Evolutionary conservation across 2,888 invertebrate species (phyloP).

Genomic region (Cryptophagus acutangulus): DNA sequence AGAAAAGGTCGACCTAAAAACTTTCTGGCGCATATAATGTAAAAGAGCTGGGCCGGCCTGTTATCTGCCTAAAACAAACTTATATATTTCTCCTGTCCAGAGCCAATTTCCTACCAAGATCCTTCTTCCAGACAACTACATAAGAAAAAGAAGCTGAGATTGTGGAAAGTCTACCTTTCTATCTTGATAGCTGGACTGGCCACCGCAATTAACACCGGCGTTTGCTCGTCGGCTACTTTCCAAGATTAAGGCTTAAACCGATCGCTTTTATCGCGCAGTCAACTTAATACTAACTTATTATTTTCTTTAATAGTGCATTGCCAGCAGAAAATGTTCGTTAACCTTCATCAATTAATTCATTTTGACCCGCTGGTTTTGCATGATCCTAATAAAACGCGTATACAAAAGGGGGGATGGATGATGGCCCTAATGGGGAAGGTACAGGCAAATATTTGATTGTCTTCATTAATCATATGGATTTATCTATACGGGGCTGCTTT

Average conservation of each 20-base stretch:
- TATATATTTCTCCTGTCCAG: slow-evolving; percentile 40
- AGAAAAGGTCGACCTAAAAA: slow-evolving; percentile 32
- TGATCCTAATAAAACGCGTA: too few species aligned
- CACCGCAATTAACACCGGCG: slow-evolving; percentile 41
- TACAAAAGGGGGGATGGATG: too few species aligned
- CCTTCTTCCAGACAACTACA: slow-evolving; percentile 32
- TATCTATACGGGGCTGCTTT: slow-evolving; percentile 25
- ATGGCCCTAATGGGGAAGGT: slow-evolving; percentile 6
- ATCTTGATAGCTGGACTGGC: slow-evolving; percentile 37
- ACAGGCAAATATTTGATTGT: slow-evolving; percentile 21
- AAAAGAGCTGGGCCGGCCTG: too few species aligned
- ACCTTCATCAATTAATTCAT: too few species aligned
- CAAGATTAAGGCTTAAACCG: slow-evolving; percentile 22
- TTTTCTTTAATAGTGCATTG: slow-evolving; percentile 24
- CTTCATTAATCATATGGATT: slow-evolving; percentile 31
- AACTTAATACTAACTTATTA: slow-evolving; percentile 24
- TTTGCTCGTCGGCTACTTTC: slow-evolving; percentile 20
- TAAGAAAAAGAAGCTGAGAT: slow-evolving; percentile 33
- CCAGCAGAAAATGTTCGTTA: slow-evolving; percentile 17
- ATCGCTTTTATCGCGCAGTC: slow-evolving; percentile 9
- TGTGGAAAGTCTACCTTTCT: slow-evolving; percentile 33
- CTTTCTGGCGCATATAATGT: slow-evolving; percentile 36
- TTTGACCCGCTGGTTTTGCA: too few species aligned
- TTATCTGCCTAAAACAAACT: slow-evolving; percentile 42
- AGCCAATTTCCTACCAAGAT: slow-evolving; percentile 38